Evolutionary conservation across 2,888 invertebrate species (phyloP).

Genomic region (Papilio elwesi): DNA sequence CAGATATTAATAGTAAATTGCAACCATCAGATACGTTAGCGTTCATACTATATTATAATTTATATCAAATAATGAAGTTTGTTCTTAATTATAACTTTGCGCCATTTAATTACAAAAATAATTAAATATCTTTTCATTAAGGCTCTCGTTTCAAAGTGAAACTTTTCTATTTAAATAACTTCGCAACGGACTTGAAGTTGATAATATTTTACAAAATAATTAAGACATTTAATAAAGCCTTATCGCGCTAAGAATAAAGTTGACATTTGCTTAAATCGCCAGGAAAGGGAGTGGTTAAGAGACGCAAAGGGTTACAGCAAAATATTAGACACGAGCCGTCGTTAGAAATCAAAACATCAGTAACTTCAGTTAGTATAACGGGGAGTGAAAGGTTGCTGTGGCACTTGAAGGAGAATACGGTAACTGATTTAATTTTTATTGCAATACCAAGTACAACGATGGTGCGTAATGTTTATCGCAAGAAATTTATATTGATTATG

Average conservation of each 20-base stretch:
- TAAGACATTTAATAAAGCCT: conserved; percentile 23
- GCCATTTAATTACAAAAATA: conserved; percentile 48
- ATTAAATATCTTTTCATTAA: conserved; percentile 63
- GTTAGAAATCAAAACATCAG: conserved; percentile 79
- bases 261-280: background rate
- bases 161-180: conserved; percentile 65
- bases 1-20: too few relatives aligned
- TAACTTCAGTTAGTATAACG: conserved; percentile 55
- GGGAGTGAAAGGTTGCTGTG: conserved; percentile 49
- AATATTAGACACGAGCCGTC: conserved; percentile 76
- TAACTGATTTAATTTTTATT: conserved; percentile 46
- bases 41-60: background rate
- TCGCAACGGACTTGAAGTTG: conserved; percentile 56
- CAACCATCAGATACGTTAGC: too few relatives aligned
- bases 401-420: conserved; percentile 45
- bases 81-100: conserved; percentile 35
- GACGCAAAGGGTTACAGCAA: conserved; percentile 56
- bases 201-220: conserved; percentile 39
- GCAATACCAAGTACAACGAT: background rate
- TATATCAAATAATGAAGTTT: conserved; percentile 5
- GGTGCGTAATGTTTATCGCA: too few relatives aligned
- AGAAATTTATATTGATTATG: too few relatives aligned
- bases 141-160: conserved; percentile 52
- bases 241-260: conserved; percentile 42
- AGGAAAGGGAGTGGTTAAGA: background rate